Percentiles rank a stretch among this genome's conserved stretches.
Evolutionary conservation across 1,140 invertebrate genomes (phyloP).

Genomic region (Cotesia typhae): DNA sequence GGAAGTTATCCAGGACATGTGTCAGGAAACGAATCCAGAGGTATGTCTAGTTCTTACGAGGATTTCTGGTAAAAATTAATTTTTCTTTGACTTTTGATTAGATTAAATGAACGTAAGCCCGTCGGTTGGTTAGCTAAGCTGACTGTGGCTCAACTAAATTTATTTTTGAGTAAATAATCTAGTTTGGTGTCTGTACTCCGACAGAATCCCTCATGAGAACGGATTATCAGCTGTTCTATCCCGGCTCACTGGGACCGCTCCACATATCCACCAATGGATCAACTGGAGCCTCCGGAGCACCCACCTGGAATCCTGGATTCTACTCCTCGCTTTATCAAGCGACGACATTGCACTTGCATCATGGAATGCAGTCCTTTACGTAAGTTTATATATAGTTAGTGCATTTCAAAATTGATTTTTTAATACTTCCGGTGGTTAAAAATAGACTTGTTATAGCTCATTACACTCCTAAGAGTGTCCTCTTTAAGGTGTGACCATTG

Average conservation of each 20-base stretch:
- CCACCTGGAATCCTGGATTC: slow-evolving; percentile 61
- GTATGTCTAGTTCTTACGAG: slow-evolving; percentile 15
- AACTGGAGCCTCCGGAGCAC: slow-evolving; percentile 49
- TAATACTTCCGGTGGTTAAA: too few relatives aligned
- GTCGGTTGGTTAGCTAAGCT: background rate
- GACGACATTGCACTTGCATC: slow-evolving; percentile 57
- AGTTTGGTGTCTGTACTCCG: slow-evolving; percentile 3
- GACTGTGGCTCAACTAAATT: background rate
- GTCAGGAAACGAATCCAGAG: slow-evolving; percentile 39
- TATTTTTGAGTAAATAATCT: slow-evolving; percentile 2
- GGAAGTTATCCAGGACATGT: slow-evolving; percentile 39
- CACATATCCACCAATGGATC: slow-evolving; percentile 53
- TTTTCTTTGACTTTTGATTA: slow-evolving; percentile 28
- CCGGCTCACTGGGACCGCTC: slow-evolving; percentile 57
- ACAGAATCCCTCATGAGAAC: slow-evolving; percentile 60
- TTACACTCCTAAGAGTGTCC: too few relatives aligned
- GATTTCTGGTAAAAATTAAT: slow-evolving; percentile 7
- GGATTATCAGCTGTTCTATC: slow-evolving; percentile 63
- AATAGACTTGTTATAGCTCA: too few relatives aligned
- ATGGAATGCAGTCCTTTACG: slow-evolving; percentile 57
- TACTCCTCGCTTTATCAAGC: slow-evolving; percentile 63
- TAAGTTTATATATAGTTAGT: slow-evolving; percentile 23
- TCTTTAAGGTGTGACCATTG: too few relatives aligned
- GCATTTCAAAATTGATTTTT: too few relatives aligned
- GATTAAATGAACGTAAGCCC: background rate